A percentile compares a stretch with the other conserved stretches of the same genome.
Conservation (phyloP, 64 coral and sea anemone genomes). For the Trachythela sp. region DNA sequence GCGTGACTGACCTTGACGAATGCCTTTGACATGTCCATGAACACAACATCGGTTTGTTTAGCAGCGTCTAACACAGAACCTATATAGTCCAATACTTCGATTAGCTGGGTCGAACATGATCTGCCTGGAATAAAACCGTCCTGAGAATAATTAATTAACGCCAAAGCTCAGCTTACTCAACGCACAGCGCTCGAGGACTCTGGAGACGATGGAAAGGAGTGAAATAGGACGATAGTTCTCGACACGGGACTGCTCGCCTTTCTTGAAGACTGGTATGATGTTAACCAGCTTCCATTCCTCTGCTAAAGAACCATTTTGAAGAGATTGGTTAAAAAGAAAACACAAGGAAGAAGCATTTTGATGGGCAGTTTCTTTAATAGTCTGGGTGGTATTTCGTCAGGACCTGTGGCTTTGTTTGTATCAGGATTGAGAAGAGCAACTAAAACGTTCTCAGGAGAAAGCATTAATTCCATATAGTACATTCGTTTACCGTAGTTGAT, state of each 20-base stretch:
- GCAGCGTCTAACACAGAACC: constrained; percentile 27
- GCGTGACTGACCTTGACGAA: constrained; percentile 54
- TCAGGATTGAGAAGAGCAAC: constrained; percentile 42
- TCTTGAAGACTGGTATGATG: constrained; percentile 39
- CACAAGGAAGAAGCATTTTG: constrained; percentile 50
- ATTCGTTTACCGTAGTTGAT: neutral
- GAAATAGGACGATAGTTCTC: constrained; percentile 52
- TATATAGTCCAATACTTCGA: constrained; percentile 39
- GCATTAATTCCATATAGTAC: neutral
- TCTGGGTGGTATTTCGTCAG: constrained; percentile 48
- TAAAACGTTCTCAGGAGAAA: constrained; percentile 24
- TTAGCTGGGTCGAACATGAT: constrained; percentile 50
- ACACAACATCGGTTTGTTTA: constrained; percentile 42
- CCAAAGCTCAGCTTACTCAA: constrained; percentile 24
- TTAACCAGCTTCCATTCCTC: constrained; percentile 42
- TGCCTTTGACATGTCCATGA: constrained; percentile 56
- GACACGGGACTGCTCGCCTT: constrained; percentile 11
- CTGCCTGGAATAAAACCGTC: constrained; percentile 47
- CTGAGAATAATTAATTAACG: constrained; percentile 34
- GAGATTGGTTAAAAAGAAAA: constrained; percentile 39
- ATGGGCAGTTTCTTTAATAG: constrained; percentile 51
- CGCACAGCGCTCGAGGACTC: constrained; percentile 47
- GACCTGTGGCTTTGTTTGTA: constrained; percentile 50
- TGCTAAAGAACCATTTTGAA: neutral
- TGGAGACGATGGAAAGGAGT: constrained; percentile 25